Conservation (phyloP, 2,888 invertebrate genomes). For the Xanthostigma xanthostigma region DNA sequence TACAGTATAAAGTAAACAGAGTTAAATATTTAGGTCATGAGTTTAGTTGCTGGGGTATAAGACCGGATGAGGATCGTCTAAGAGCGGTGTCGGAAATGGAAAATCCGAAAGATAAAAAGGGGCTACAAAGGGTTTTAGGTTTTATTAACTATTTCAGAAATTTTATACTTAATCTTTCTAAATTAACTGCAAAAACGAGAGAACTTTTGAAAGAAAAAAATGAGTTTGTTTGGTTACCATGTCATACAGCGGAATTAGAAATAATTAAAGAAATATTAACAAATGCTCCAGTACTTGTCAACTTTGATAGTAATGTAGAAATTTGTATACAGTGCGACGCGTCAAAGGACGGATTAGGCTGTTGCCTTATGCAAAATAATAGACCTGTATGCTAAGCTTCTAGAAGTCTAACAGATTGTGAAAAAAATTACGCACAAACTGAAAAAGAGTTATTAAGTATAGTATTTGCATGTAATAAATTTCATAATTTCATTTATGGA, state of each 20-base stretch:
- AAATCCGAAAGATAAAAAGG: slow-evolving; percentile 7
- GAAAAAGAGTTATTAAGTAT: slow-evolving; percentile 5
- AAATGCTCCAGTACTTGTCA: slow-evolving; percentile 4
- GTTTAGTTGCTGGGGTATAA: neutral
- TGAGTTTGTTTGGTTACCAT: slow-evolving; percentile 1
- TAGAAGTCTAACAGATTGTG: slow-evolving; percentile 4
- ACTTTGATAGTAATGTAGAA: slow-evolving; percentile 4
- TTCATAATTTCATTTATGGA: neutral
- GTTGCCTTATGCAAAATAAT: slow-evolving; percentile 4
- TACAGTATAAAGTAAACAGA: neutral
- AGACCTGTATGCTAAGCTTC: slow-evolving; percentile 9
- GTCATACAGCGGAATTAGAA: slow-evolving; percentile 4
- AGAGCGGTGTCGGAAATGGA: slow-evolving; percentile 5
- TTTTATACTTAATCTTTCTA: slow-evolving; percentile 6
- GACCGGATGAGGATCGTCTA: slow-evolving; percentile 3
- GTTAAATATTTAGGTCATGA: slow-evolving; percentile 4
- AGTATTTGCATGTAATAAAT: slow-evolving; percentile 3
- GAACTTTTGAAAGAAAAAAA: slow-evolving; percentile 5
- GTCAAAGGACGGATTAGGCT: slow-evolving; percentile 7
- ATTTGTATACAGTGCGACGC: slow-evolving; percentile 11
- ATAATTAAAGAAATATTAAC: slow-evolving; percentile 3
- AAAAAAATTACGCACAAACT: slow-evolving; percentile 6
- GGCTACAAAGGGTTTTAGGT: slow-evolving; percentile 7
- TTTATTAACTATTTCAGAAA: slow-evolving; percentile 8
- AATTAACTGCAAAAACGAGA: slow-evolving; percentile 2